Conservation (phyloP, 2,113 vertebrate genomes). For the Todiramphus chloris region DNA sequence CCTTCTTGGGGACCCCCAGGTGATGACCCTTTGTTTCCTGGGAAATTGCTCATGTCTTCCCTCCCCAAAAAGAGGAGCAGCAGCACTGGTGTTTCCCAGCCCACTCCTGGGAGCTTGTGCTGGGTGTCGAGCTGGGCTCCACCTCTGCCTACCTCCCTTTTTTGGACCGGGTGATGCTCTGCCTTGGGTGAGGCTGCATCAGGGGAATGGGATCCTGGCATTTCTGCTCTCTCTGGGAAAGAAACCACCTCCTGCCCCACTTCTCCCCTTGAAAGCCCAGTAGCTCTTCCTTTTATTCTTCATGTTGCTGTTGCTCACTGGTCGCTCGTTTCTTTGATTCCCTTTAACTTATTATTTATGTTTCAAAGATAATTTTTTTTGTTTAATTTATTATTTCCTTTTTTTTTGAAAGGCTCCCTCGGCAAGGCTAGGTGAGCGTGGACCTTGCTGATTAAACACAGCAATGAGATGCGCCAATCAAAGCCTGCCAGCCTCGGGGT, state of each 20-base stretch:
- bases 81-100: not conserved
- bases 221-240: not conserved
- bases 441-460: not conserved
- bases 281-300: constrained; percentile 1
- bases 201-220: not conserved
- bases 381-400: not conserved
- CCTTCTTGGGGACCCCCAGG: not conserved
- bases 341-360: not conserved
- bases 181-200: not conserved
- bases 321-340: not conserved
- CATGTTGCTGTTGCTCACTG: not conserved
- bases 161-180: not conserved
- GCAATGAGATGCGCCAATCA: not conserved
- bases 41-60: not conserved
- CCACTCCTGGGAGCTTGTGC: not conserved
- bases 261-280: constrained; percentile 39
- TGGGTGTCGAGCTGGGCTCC: not conserved
- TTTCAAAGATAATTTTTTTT: not conserved
- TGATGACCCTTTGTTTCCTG: not conserved
- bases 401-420: not conserved
- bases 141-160: fast-evolving
- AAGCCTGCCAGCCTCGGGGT: fast-evolving
- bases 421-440: not conserved
- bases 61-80: not conserved
- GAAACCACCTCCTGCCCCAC: not conserved